Percentiles rank a stretch among this genome's conserved stretches.
These are phyloP conservation scores for Dermatemys mawii DNA, from an alignment of 2,113 vertebrate species.

Conservation along the genomic window DNA sequence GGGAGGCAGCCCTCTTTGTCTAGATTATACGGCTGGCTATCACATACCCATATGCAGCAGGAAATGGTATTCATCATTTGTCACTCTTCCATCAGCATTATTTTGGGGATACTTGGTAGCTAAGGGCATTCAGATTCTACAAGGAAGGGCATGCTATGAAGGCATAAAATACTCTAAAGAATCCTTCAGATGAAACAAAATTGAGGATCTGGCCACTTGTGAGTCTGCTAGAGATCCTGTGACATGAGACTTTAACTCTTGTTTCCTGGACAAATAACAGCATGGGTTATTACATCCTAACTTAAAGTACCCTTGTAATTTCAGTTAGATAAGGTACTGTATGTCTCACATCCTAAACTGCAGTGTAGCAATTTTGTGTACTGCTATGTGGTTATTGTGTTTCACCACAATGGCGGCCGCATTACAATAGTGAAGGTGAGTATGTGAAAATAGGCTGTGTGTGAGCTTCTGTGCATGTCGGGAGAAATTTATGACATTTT, in stretches of 20 bases:
- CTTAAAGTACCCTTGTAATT: background rate
- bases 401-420: background rate
- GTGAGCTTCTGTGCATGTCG: background rate
- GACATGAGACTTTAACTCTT: background rate
- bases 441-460: background rate
- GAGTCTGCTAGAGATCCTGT: background rate
- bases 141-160: fast-evolving
- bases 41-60: fast-evolving
- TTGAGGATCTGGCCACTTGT: background rate
- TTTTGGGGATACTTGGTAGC: background rate
- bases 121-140: background rate
- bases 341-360: background rate
- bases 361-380: background rate
- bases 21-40: background rate
- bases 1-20: background rate
- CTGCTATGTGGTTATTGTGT: background rate
- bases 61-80: background rate
- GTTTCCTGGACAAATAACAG: background rate
- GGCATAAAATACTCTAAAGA: background rate
- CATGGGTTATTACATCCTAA: background rate
- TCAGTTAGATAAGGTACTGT: background rate
- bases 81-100: background rate
- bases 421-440: background rate
- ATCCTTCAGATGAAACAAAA: background rate
- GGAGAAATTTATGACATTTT: background rate